Evolutionary conservation across 1,140 invertebrate genomes (phyloP).

Genomic region (Latrodectus geometricus): DNA sequence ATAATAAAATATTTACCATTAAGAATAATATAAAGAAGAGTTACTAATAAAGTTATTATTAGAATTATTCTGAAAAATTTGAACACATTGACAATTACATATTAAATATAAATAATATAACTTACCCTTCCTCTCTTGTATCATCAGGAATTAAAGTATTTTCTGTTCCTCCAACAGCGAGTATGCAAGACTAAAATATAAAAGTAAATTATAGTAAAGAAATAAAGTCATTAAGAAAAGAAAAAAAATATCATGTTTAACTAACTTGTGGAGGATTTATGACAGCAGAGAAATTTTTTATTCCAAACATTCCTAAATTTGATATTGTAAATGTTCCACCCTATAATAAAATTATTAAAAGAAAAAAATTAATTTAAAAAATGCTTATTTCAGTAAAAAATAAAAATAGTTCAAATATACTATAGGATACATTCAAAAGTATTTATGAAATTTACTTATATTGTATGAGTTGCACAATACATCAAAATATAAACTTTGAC

Average conservation of each 20-base stretch:
- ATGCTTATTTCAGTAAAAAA: too few species aligned
- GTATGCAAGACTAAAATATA: constrained; percentile 73
- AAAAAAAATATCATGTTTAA: background rate
- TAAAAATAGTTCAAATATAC: too few species aligned
- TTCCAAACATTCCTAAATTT: constrained; percentile 98
- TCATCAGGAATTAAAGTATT: constrained; percentile 72
- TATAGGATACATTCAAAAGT: too few species aligned
- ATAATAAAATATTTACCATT: too few species aligned
- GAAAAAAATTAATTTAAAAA: background rate
- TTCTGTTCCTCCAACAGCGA: constrained; percentile 76
- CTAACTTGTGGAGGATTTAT: constrained; percentile 78
- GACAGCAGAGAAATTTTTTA: constrained; percentile 77
- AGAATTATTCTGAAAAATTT: too few species aligned
- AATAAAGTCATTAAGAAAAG: background rate
- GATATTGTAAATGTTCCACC: constrained; percentile 87
- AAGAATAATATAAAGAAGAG: too few species aligned
- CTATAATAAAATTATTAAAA: constrained; percentile 66
- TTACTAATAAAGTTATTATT: too few species aligned
- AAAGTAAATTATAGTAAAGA: background rate
- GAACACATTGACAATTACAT: too few species aligned
- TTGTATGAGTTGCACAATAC: too few species aligned
- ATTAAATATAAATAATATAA: background rate
- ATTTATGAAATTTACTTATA: too few species aligned
- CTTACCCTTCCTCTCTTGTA: constrained; percentile 69
- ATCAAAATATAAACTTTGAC: too few species aligned